A percentile compares a stretch with the other conserved stretches of the same genome.
Evolutionary conservation across 2,888 invertebrate genomes (phyloP).

Genomic region (Cheilosia scutellata): DNA sequence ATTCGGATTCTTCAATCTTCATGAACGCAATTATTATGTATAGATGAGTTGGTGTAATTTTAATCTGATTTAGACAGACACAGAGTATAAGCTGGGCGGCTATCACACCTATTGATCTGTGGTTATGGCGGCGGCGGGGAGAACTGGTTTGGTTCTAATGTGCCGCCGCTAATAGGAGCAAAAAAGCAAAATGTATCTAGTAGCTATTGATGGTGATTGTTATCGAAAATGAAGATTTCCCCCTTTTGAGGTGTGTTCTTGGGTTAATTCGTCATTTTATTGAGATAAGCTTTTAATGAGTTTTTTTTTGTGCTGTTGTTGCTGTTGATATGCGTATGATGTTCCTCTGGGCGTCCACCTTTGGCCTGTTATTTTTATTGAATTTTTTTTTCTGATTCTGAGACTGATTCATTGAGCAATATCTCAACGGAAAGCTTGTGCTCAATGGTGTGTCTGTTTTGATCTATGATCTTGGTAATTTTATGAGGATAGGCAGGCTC

Average conservation of each 20-base stretch:
- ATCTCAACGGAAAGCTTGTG: constrained; percentile 7
- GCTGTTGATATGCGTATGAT: not conserved
- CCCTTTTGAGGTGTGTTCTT: constrained; percentile 29
- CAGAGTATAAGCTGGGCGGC: not conserved
- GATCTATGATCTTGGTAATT: constrained; percentile 36
- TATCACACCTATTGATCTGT: constrained; percentile 40
- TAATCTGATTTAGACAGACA: constrained; percentile 46
- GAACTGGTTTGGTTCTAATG: constrained; percentile 47
- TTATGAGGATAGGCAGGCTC: constrained; percentile 5
- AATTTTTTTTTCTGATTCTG: constrained; percentile 15
- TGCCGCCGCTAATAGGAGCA: constrained; percentile 38
- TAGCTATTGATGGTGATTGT: constrained; percentile 60
- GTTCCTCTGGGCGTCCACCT: constrained; percentile 41
- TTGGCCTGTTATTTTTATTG: constrained; percentile 30
- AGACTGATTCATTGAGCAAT: constrained; percentile 29
- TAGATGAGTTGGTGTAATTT: constrained; percentile 17
- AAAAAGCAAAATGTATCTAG: constrained; percentile 44
- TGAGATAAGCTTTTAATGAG: constrained; percentile 69
- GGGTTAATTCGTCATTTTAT: constrained; percentile 69
- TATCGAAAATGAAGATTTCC: constrained; percentile 32
- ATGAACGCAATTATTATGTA: constrained; percentile 37
- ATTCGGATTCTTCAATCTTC: constrained; percentile 10
- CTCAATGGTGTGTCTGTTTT: not conserved
- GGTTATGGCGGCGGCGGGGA: not conserved
- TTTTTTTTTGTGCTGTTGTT: constrained; percentile 9